phyloP scores from a whole-genome alignment of 2,888 invertebrate genomes.

The Trimorus sp. region DNA sequence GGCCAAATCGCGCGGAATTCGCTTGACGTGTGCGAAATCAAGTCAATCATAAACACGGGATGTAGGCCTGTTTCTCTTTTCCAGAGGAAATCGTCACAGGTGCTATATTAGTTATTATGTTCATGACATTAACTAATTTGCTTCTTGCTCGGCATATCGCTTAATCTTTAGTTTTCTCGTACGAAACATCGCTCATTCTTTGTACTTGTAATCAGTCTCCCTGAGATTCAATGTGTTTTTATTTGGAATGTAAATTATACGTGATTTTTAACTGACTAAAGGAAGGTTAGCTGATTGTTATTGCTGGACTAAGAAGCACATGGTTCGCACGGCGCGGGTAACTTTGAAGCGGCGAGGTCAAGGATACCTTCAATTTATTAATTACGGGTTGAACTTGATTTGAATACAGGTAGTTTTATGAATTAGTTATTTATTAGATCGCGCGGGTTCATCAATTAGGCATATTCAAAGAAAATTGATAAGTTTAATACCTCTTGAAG shows the following conservation, averaged over 20 bases:
- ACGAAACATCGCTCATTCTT: constrained; percentile 59
- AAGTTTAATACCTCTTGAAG: too few relatives aligned
- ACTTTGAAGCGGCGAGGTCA: constrained; percentile 48
- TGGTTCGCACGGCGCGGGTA: constrained; percentile 37
- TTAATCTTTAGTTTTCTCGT: constrained; percentile 64
- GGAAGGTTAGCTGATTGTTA: constrained; percentile 54
- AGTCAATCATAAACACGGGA: constrained; percentile 23
- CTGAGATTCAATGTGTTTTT: constrained; percentile 56
- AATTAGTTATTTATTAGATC: too few relatives aligned
- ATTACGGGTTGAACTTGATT: constrained; percentile 40
- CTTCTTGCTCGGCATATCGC: constrained; percentile 62
- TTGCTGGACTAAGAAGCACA: constrained; percentile 42
- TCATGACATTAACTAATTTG: constrained; percentile 68
- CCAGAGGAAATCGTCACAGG: constrained; percentile 49
- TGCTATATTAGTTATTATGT: constrained; percentile 60
- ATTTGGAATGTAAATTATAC: constrained; percentile 63
- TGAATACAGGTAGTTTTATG: constrained; percentile 32
- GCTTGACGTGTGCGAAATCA: constrained; percentile 41
- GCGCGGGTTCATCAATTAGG: too few relatives aligned
- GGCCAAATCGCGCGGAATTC: constrained; percentile 32
- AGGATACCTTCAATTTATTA: constrained; percentile 49
- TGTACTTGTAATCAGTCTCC: constrained; percentile 62
- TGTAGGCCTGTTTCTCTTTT: constrained; percentile 15
- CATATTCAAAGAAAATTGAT: too few relatives aligned
- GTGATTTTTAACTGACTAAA: constrained; percentile 64